Evolutionary conservation across 2,113 vertebrate genomes (phyloP).

Genomic region (Percopsis transmontana): DNA sequence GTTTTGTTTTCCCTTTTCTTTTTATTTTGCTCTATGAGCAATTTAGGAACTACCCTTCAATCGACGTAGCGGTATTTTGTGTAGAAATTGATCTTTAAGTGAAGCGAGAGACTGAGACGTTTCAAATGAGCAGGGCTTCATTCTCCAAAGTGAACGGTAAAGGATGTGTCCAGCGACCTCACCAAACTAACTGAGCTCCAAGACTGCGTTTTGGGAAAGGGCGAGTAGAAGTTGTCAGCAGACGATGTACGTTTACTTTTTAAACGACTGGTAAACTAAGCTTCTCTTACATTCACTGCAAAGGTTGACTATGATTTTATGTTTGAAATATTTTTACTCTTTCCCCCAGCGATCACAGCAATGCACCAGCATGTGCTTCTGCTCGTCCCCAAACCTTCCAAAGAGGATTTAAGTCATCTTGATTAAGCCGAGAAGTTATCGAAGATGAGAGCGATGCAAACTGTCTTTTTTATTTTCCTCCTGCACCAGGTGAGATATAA

Average conservation of each 20-base stretch:
- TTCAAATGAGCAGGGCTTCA: conserved; percentile 47
- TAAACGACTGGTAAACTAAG: too few relatives aligned
- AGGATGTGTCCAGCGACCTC: conserved; percentile 29
- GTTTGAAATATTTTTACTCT: conserved; percentile 16
- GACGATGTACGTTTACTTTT: not conserved
- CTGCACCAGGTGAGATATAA: conserved; percentile 88
- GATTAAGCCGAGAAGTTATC: conserved; percentile 76
- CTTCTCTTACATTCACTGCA: not conserved
- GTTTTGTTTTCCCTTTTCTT: not conserved
- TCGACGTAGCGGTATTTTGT: conserved; percentile 2
- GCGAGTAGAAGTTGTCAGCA: conserved; percentile 45
- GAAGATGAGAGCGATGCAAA: conserved; percentile 85
- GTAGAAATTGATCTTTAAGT: conserved; percentile 37
- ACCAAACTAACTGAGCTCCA: conserved; percentile 39
- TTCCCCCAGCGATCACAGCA: conserved; percentile 57
- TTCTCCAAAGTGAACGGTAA: conserved; percentile 50
- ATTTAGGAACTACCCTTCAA: not conserved
- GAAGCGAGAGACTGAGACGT: conserved; percentile 16
- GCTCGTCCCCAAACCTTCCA: conserved; percentile 62
- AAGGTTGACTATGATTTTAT: not conserved
- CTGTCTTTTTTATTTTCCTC: conserved; percentile 82
- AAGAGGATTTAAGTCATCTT: conserved; percentile 81
- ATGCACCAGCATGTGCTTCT: conserved; percentile 71
- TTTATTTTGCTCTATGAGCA: not conserved
- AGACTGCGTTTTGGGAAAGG: conserved; percentile 25